Evolutionary conservation across 2,888 invertebrate genomes (phyloP).

Genomic region (Tetanocera ferruginea): DNA sequence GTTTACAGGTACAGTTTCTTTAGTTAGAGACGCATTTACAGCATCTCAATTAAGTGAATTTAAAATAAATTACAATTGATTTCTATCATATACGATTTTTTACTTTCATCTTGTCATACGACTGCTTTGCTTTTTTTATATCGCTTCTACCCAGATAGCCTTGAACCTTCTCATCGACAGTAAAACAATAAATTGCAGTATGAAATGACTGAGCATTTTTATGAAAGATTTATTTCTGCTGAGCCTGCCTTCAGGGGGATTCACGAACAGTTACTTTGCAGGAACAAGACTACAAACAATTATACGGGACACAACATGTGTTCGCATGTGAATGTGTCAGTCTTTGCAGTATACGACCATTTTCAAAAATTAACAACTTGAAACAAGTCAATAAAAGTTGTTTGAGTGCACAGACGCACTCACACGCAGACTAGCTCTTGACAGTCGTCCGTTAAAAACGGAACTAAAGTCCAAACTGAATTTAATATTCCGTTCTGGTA

Average conservation of each 20-base stretch:
- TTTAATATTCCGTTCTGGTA: conserved; percentile 19
- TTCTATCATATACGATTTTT: too few relatives aligned
- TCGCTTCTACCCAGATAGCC: too few relatives aligned
- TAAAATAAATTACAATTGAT: too few relatives aligned
- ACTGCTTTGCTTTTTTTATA: too few relatives aligned
- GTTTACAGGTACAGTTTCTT: too few relatives aligned
- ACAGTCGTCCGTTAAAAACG: not conserved
- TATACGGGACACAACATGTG: not conserved
- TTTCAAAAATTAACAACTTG: conserved; percentile 46
- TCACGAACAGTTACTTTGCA: not conserved
- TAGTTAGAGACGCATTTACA: too few relatives aligned
- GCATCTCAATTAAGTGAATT: too few relatives aligned
- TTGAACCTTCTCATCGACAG: too few relatives aligned
- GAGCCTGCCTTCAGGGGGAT: not conserved
- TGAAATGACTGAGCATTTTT: conserved; percentile 50
- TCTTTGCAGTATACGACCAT: conserved; percentile 38
- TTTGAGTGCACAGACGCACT: conserved; percentile 5
- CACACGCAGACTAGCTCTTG: not conserved
- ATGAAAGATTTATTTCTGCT: conserved; percentile 50
- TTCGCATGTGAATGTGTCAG: not conserved
- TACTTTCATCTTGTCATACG: too few relatives aligned
- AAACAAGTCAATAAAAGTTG: conserved; percentile 49
- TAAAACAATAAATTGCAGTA: conserved; percentile 46
- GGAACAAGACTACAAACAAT: not conserved
- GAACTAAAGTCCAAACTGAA: conserved; percentile 21